Evolutionary conservation across 2,888 invertebrate species (phyloP), one percentile per base, ranked within the genome.

Genomic region (Himalopsyche tibetana): DNA sequence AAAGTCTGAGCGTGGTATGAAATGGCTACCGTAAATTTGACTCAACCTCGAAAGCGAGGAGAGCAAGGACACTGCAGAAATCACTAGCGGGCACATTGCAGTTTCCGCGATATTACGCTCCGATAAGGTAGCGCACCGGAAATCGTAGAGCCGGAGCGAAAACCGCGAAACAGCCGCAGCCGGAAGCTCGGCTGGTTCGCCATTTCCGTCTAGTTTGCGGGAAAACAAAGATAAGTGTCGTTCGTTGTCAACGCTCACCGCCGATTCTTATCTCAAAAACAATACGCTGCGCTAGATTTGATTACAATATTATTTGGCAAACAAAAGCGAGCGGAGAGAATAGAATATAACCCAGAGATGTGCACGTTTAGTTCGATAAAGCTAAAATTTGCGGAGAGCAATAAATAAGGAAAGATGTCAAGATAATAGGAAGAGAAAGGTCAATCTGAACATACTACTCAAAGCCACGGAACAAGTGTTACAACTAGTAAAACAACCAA

Each of bases 171-270:
- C 74, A 28, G 74, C 74, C 74, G 74, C 74, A 74, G 12, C 74
- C 19, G 74, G 74, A 74, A 74, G 74, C 36, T 36, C 74, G 74
- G 74, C 74, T 74, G 38, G 74, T 74, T 74, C 74, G 36, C 74
- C 74, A 36, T 74, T 74, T 74, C 74, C 74, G 74, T 74, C 74
- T 38, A 74, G 36, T 74, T 36, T 38, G 74, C 74, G 74, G 74
- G 74, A 74, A 74, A 74, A 74, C 74, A 74, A 74, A 36, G 74
- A 74, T 74, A 74, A 74, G 74, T 74, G 74, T 36, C 74, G 74
- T 36, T 36, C 74, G 74, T 36, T 74, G 74, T 74, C 74, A 74
- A 74, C 74, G 36, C 19, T 38, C 19, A 36, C 74, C 74, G 74
- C 38, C 74, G 74, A 74, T 74, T 36, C 74, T 74, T 74, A 74